phyloP scores from a whole-genome alignment of 2,113 vertebrate genomes.

The Tragulus kanchil region DNA sequence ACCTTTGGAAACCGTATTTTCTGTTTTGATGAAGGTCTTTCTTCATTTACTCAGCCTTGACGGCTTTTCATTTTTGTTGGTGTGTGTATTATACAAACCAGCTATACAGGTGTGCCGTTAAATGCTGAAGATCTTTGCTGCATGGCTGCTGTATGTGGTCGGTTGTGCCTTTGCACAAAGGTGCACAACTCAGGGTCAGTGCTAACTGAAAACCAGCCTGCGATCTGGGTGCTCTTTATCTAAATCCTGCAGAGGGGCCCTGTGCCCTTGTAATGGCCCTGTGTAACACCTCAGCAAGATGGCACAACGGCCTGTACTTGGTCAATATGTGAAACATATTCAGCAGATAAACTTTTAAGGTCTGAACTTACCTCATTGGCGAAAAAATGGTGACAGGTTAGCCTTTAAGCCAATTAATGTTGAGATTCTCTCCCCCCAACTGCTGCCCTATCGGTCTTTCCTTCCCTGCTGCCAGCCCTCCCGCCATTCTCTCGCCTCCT shows the following conservation, averaged over 20 bases:
- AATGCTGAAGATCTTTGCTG: neutral
- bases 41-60: slow-evolving; percentile 30
- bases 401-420: neutral
- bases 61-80: neutral
- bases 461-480: neutral
- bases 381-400: neutral
- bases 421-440: neutral
- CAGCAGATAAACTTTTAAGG: slow-evolving; percentile 27
- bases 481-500: no score
- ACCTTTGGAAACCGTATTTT: neutral
- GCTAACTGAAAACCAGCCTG: neutral
- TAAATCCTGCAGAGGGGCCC: neutral
- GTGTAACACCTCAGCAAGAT: neutral
- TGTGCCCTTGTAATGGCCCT: neutral
- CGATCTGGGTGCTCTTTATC: neutral
- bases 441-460: neutral
- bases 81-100: neutral
- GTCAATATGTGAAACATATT: neutral
- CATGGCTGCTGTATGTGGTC: neutral
- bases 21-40: slow-evolving; percentile 26
- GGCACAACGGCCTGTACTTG: neutral
- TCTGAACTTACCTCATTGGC: neutral
- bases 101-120: neutral
- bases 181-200: neutral
- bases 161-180: neutral